Base-by-base conservation (phyloP, 2,113 vertebrate genomes). In the Rafetus swinhoei region DNA sequence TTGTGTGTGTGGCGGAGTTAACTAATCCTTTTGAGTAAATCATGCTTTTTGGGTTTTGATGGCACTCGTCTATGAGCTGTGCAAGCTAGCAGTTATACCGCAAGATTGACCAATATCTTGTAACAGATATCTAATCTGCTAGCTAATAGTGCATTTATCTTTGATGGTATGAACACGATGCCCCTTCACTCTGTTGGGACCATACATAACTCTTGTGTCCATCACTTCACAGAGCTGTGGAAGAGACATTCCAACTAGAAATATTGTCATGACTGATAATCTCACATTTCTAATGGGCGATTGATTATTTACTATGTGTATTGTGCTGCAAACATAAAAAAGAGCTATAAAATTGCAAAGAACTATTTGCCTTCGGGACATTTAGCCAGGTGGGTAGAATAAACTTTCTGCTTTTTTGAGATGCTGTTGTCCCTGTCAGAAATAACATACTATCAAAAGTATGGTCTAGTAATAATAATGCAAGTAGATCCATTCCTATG, bases 41-140 rank as follows among this genome's bases (percentile, higher is more conserved):
- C 57, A 1, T 83, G 3, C 1, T n/a, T 4, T 50, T 22, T 56
- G 5, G 11, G 65, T 72, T 93, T 86, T 74, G 15, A 74, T 81
- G 74, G 1, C 32, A 90, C 86, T 81, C 79, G 1, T 16, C 32
- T 86, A 86, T 84, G 2, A 84, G 35, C 35, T n/a, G 5, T 11
- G 2, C 0, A 0, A 52, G 7, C 39, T 86, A 60, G 13, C 81
- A 56, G 25, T 62, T 53, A 76, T 3, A 7, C 3, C 4, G 5
- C 4, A 65, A 89, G 65, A 53, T 16, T 72, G 53, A 89, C 77
- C 29, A 62, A 5, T 13, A 8, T 14, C 0, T 54, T 57, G 69
- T 84, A 85, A 52, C 39, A 89, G n/a, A 21, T 54, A 27, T 0
- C 3, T 72, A 83, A 79, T 60, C n/a, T 83, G 65, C 60, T 13